Percentiles rank a stretch among this genome's conserved stretches.
These are phyloP conservation scores for Phania funesta DNA, from an alignment of 2,888 invertebrate genomes.

Conservation along the genomic window DNA sequence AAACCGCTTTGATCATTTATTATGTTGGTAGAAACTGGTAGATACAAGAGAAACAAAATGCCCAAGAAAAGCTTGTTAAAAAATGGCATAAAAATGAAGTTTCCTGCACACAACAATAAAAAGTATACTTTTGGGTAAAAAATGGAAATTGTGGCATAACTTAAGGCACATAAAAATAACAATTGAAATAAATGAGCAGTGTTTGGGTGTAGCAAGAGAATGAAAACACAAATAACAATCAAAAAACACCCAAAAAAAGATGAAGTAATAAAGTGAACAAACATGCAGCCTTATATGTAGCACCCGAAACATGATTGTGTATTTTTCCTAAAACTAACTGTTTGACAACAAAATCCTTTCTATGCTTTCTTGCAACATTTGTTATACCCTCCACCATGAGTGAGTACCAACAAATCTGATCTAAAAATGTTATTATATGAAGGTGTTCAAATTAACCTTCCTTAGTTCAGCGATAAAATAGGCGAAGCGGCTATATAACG, in stretches of 20 bases:
- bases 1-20: slow-evolving; percentile 65
- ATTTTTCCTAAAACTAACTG: too few species aligned
- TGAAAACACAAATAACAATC: slow-evolving; percentile 2
- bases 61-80: slow-evolving; percentile 23
- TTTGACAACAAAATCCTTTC: too few species aligned
- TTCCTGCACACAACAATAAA: slow-evolving; percentile 16
- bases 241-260: neutral
- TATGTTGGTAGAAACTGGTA: slow-evolving; percentile 21
- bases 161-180: slow-evolving; percentile 74
- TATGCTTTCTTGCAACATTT: too few species aligned
- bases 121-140: slow-evolving; percentile 45
- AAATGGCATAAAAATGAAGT: slow-evolving; percentile 52
- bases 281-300: neutral
- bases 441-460: too few species aligned
- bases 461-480: too few species aligned
- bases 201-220: slow-evolving; percentile 8
- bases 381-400: too few species aligned
- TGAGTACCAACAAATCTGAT: too few species aligned
- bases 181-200: slow-evolving; percentile 75
- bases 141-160: slow-evolving; percentile 68
- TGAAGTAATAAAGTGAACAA: neutral
- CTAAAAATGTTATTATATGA: too few species aligned
- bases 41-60: neutral
- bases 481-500: too few species aligned
- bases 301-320: too few species aligned